These are phyloP conservation scores for Psilanteris sp. DNA, from an alignment of 1,140 invertebrate genomes.

Conservation along the genomic window DNA sequence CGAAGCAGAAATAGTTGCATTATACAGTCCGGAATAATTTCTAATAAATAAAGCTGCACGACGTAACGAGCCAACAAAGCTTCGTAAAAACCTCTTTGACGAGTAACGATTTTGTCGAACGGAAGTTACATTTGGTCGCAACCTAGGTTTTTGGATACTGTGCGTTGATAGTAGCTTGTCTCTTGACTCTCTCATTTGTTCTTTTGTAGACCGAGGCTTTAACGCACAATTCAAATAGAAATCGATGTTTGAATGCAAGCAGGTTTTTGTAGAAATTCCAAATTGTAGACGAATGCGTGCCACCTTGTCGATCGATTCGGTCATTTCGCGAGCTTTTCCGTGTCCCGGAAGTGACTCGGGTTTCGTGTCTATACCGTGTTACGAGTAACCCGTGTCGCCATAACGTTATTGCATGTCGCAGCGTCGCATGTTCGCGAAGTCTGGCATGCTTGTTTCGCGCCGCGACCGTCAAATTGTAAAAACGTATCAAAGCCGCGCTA, in stretches of 20 bases:
- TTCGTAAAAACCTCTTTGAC: conserved; percentile 21
- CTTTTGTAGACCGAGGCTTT: conserved; percentile 35
- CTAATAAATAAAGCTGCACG: conserved; percentile 24
- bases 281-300: conserved; percentile 47
- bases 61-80: conserved; percentile 22
- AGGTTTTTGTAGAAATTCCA: conserved; percentile 40
- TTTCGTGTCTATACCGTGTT: conserved; percentile 48
- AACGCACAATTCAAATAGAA: conserved; percentile 42
- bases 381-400: conserved; percentile 19
- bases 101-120: conserved; percentile 20
- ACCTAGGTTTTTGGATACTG: conserved; percentile 19
- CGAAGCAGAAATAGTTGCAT: not conserved
- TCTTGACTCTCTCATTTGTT: conserved; percentile 35
- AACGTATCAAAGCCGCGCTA: conserved; percentile 37
- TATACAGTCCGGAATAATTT: conserved; percentile 1
- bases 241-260: conserved; percentile 53
- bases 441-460: conserved; percentile 27
- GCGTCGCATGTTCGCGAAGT: conserved; percentile 37
- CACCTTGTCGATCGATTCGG: conserved; percentile 55
- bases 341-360: conserved; percentile 45
- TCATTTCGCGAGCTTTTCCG: conserved; percentile 54
- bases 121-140: conserved; percentile 28
- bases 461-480: conserved; percentile 37
- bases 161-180: conserved; percentile 38
- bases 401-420: conserved; percentile 42